These are phyloP conservation scores for Drosophila baimaii DNA, from an alignment of 1,140 invertebrate genomes.

Conservation along the genomic window DNA sequence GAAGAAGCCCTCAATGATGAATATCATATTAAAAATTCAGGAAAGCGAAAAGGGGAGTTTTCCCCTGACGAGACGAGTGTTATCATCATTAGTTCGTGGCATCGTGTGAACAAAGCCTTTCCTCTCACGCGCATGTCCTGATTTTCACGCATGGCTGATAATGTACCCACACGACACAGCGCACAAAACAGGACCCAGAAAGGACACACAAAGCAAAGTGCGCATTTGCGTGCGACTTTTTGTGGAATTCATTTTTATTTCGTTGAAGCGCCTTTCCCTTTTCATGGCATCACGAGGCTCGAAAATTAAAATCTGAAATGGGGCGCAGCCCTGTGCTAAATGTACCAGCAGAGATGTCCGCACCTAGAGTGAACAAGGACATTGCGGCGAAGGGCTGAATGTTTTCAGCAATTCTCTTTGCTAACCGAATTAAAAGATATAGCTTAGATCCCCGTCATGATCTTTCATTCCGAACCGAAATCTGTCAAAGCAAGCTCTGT, in stretches of 20 bases:
- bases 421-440: conserved; percentile 2
- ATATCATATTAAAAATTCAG: conserved; percentile 45
- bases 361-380: conserved; percentile 16
- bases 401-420: neutral
- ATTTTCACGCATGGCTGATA: conserved; percentile 77
- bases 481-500: conserved; percentile 48
- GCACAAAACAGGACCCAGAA: conserved; percentile 37
- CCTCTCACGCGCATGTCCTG: conserved; percentile 71
- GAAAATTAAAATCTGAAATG: conserved; percentile 42
- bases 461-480: conserved; percentile 25
- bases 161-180: conserved; percentile 48
- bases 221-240: conserved; percentile 63
- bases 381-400: neutral
- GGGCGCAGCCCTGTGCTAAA: conserved; percentile 48
- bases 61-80: conserved; percentile 21
- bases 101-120: conserved; percentile 60
- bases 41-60: conserved; percentile 8
- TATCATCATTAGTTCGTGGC: conserved; percentile 64
- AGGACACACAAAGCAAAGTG: conserved; percentile 57
- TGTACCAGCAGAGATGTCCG: conserved; percentile 52
- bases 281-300: conserved; percentile 7
- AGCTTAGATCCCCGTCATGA: neutral
- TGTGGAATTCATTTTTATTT: conserved; percentile 30
- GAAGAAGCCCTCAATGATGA: conserved; percentile 21
- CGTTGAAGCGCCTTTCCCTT: conserved; percentile 55